Evolutionary conservation across 2,113 vertebrate species (phyloP), one percentile per base, ranked within the genome.

Genomic region (Fregetta grallaria): DNA sequence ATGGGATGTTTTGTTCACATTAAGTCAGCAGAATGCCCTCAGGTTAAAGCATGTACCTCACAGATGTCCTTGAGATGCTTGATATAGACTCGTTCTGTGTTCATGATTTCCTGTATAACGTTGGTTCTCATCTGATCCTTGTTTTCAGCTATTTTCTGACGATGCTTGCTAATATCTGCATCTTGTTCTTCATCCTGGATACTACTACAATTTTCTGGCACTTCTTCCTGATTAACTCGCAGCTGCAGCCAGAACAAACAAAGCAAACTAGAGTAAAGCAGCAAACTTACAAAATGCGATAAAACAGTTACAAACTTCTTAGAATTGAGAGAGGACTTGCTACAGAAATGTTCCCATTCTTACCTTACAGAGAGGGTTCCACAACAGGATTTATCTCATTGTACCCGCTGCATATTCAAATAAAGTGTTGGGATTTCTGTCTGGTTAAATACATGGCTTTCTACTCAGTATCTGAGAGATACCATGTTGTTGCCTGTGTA

Each of bases 21-120:
- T 40, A 75, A 30, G 47, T 79, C 80, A 85, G 77, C 58, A 94
- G 63, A 86, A 86, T 0, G 1, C 42, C 47, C 34, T 85, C 50
- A 63, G 55, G 50, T 70, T 87, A 83, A 91, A 70, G 32, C 55
- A 45, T 22, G 26, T 96, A 99, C 99, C 98, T 99, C 99, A 80
- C 99, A 99, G 98, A 99, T 99, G 97, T 99, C 99, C 97, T 98
- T 99, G 68, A 99, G 98, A 94, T 99, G 99, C 94, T 99, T 99
- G 97, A 99, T 99, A 98, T 99, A 99, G 74, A 99, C 99, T 4
- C 99, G 98, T 90, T 99, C 99, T 2, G 99, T 99, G 84, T 98
- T 99, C 99, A 99, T 99, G 95, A 99, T 99, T 98, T 99, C 99
- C 96, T 98, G 98, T 96, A 99, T 98, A 94, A 99, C 99, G 1